Percentiles rank a stretch among this genome's conserved stretches.
phyloP scores from a whole-genome alignment of 2,888 invertebrate genomes.

The Didymodactylos carnosus region DNA sequence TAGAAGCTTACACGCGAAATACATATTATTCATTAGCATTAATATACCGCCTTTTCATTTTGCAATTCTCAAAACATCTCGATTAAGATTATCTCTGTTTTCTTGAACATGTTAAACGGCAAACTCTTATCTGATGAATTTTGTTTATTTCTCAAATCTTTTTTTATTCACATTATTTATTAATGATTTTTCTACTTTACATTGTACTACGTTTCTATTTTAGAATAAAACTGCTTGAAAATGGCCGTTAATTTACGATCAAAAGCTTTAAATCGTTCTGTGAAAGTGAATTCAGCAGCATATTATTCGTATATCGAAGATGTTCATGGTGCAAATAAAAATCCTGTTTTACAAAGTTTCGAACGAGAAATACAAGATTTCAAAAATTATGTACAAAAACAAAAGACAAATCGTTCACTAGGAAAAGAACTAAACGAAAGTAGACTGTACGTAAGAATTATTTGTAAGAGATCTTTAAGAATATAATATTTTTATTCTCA shows the following conservation, averaged over 20 bases:
- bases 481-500: neutral
- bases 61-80: too few species aligned
- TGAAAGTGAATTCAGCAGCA: conserved; percentile 6
- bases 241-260: conserved; percentile 10
- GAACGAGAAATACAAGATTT: conserved; percentile 10
- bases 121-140: too few species aligned
- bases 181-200: too few species aligned
- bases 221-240: neutral
- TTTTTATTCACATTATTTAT: too few species aligned
- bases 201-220: too few species aligned
- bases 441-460: neutral
- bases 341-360: conserved; percentile 12
- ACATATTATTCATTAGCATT: too few species aligned
- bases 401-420: neutral
- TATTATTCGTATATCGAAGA: conserved; percentile 14
- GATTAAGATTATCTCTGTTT: too few species aligned
- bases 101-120: too few species aligned
- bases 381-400: conserved; percentile 2
- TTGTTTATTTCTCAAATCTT: too few species aligned
- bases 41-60: too few species aligned
- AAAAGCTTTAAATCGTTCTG: conserved; percentile 9
- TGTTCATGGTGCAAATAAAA: neutral
- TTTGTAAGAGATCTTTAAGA: neutral
- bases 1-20: too few species aligned
- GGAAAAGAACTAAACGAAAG: too few species aligned